Evolutionary conservation across 1,140 invertebrate genomes (phyloP).

Genomic region (Aethina tumida): DNA sequence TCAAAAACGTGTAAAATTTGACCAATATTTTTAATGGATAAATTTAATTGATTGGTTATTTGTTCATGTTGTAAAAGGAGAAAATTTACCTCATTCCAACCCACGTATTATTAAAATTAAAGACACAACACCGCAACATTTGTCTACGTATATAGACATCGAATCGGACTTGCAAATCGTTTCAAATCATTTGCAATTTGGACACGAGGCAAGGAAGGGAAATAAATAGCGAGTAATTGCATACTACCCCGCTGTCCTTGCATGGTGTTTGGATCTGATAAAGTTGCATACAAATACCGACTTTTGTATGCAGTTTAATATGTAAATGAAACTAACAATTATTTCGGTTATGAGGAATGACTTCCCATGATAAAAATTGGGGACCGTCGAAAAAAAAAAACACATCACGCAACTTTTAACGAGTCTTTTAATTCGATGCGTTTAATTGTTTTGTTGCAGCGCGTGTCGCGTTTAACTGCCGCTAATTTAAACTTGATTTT

Average conservation of each 20-base stretch:
- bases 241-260: constrained; percentile 8
- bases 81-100: too few species aligned
- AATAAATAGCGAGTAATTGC: constrained; percentile 15
- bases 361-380: constrained; percentile 8
- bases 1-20: too few species aligned
- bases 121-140: too few species aligned
- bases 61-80: too few species aligned
- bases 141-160: not conserved
- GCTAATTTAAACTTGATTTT: constrained; percentile 18
- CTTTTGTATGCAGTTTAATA: constrained; percentile 18
- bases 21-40: too few species aligned
- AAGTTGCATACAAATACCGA: constrained; percentile 14
- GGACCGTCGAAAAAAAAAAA: too few species aligned
- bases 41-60: too few species aligned
- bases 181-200: too few species aligned
- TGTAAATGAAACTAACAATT: constrained; percentile 15
- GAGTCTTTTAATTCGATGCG: constrained; percentile 14
- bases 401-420: constrained; percentile 14
- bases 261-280: constrained; percentile 9
- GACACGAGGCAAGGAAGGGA: too few species aligned
- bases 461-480: constrained; percentile 13
- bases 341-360: constrained; percentile 8
- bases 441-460: constrained; percentile 18
- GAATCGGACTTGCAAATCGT: not conserved
- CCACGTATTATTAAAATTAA: too few species aligned